phyloP scores from a whole-genome alignment of 1,140 invertebrate species.

The Papilio dardanus region DNA sequence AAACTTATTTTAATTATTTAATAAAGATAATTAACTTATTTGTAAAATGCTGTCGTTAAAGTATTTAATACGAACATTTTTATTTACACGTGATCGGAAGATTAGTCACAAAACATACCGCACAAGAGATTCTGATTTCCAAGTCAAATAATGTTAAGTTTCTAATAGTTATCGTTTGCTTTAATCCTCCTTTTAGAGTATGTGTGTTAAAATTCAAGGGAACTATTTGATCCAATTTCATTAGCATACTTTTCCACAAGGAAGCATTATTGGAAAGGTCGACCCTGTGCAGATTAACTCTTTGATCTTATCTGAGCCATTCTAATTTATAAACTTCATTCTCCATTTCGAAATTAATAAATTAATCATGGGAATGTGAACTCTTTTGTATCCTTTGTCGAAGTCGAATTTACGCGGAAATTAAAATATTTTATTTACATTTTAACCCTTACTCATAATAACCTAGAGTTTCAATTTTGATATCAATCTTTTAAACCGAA shows the following conservation, averaged over 20 bases:
- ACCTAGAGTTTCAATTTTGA: no score
- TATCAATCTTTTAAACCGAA: no score
- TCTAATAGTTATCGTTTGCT: neutral
- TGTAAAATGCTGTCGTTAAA: no score
- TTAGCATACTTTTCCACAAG: conserved; percentile 3
- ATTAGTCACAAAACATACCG: neutral
- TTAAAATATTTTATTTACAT: no score
- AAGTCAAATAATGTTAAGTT: neutral
- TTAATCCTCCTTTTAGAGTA: neutral
- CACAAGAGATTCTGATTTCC: neutral
- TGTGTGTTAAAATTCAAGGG: neutral
- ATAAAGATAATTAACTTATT: no score
- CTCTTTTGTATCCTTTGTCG: neutral
- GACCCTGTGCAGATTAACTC: neutral
- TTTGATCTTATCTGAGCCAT: neutral
- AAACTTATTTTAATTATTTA: no score
- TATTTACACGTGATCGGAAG: neutral
- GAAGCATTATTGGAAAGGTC: neutral
- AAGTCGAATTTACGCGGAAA: no score
- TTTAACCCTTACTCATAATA: no score
- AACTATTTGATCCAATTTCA: conserved; percentile 12
- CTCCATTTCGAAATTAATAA: neutral
- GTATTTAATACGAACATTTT: neutral
- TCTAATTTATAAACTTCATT: neutral
- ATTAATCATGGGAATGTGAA: neutral